Evolutionary conservation across 2,888 invertebrate genomes (phyloP), one percentile per base, ranked within the genome.

Genomic region (Diadromus collaris): DNA sequence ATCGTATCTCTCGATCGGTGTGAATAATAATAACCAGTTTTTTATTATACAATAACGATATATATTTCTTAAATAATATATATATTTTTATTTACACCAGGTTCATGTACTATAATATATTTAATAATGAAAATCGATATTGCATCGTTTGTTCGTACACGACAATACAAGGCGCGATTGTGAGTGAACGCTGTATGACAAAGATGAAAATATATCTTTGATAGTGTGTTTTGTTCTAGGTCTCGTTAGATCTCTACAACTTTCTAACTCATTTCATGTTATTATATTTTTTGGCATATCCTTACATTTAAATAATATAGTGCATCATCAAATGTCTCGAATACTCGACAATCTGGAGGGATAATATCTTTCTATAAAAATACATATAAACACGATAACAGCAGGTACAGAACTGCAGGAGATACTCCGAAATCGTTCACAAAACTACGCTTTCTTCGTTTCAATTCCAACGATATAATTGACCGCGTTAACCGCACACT

Each of bases 331-430:
- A n/a, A 27, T 70, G 46, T 32, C 21, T 58, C 27, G 29, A 54
- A 10, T 46, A 46, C 34, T 16, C 65, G 56, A 54, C 27, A 56
- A 72, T 41, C 54, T 44, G 27, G 10, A 6, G 64, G 34, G 64
- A 73, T 58, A 32, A 46, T 69, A 46, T 60, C 5, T 63, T 64
- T 69, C 73, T 78, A 74, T 78, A 65, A 78, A 78, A 76, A 78
- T 56, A 72, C 46, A 78, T 73, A 64, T 56, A 73, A 69, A 65
- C 21, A 51, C 19, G 68, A 51, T 64, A 64, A 74, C 69, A 72
- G 48, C 73, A 78, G 78, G 78, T 78, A 78, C 73, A 51, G 68
- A 72, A 76, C 13, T 54, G 46, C 24, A 69, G 29, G 64, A 63
- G 21, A 38, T 63, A 16, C 7, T 68, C 29, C 19, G 24, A 41